Evolutionary conservation across 2,888 invertebrate genomes (phyloP), one percentile per base, ranked within the genome.

Genomic region (Hecatera dysodea): DNA sequence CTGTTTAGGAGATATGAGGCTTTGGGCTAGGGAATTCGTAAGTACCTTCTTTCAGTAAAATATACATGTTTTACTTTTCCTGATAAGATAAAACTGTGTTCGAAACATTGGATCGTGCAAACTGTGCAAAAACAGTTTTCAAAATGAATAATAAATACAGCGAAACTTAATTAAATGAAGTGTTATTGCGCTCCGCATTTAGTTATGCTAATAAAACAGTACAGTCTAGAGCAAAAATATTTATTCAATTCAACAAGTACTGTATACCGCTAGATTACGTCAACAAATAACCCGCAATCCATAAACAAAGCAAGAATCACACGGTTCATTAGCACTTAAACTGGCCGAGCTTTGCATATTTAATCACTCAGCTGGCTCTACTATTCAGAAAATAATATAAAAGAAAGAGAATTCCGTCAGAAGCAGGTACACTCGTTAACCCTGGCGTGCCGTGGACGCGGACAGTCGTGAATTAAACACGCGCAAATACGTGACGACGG

Each of bases 391-490:
- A 83, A 83, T 79, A 75, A 69, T 80, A 74, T 80, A 78, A 85
- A 80, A 79, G 67, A 71, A 80, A 80, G 68, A 64, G 75, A 72
- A 72, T 80, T 78, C 67, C 75, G 81, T 78, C 79, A 79, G 67
- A 59, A 65, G 72, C 76, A 82, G 75, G 73, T 69, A 73, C 71
- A 81, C 86, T 90, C 88, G 87, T 89, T 90, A 88, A 85, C 84
- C 81, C 81, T 78, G 78, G 69, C 48, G 67, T 55, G 64, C 79
- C 75, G 77, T 55, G 71, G 78, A 81, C 77, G 36, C 75, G 83
- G 81, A 81, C 85, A 83, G 80, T 78, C 77, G 79, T 86, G 86
- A 89, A 90, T 90, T 90, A 90, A 88, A 89, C 86, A 88, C 88
- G 86, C 81, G 80, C 88, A 86, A 86, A 86, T 89, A 87, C 83